Evolutionary conservation across 2,113 vertebrate genomes (phyloP).

Genomic region (Muntiacus muntjak): DNA sequence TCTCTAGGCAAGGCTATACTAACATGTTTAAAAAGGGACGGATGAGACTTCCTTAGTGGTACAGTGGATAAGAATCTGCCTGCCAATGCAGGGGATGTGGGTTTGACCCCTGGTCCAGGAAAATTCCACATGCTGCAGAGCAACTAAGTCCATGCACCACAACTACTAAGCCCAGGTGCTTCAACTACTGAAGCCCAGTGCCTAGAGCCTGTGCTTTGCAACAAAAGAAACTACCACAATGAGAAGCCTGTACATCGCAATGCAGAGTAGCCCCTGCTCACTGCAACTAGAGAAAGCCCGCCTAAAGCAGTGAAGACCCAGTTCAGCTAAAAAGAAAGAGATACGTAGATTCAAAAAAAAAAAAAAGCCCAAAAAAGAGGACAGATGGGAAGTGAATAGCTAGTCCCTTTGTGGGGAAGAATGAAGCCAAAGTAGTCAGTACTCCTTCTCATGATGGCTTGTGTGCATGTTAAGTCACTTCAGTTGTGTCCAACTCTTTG

Average conservation of each 20-base stretch:
- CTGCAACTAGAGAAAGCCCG: neutral
- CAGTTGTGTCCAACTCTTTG: neutral
- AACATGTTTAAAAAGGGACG: neutral
- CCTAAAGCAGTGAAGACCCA: neutral
- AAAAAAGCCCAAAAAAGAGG: neutral
- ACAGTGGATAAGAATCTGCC: neutral
- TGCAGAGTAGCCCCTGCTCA: neutral
- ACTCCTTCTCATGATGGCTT: neutral
- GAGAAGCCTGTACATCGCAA: neutral
- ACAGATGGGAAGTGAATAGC: neutral
- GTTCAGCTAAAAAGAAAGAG: neutral
- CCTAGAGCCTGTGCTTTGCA: neutral
- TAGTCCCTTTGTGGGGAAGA: neutral
- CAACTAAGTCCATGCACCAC: neutral
- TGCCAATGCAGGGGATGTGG: neutral
- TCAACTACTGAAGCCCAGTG: neutral
- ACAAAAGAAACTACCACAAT: neutral
- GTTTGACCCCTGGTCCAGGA: neutral
- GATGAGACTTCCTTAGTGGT: neutral
- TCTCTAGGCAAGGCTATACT: neutral
- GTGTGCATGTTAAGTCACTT: neutral
- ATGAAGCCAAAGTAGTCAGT: neutral
- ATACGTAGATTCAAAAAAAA: neutral
- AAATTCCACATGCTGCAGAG: neutral
- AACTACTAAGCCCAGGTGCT: neutral